phyloP scores from a whole-genome alignment of 2,888 invertebrate species.

The Ormyrus rosae region DNA sequence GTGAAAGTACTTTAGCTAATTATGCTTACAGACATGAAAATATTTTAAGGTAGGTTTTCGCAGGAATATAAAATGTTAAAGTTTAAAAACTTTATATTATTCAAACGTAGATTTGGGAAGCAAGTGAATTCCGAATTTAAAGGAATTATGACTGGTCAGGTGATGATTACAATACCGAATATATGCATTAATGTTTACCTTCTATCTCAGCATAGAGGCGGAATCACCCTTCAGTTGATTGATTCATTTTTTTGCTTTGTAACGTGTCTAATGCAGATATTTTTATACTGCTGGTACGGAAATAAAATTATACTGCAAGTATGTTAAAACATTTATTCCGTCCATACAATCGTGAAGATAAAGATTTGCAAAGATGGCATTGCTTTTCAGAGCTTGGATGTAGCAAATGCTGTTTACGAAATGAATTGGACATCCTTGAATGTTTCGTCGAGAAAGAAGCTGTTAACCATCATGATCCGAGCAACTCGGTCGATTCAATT shows the following conservation, averaged over 20 bases:
- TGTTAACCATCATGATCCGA: conserved; percentile 38
- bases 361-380: no score
- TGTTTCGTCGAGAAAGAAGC: conserved; percentile 13
- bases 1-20: not conserved
- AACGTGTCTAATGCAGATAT: conserved; percentile 47
- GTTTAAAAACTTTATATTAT: not conserved
- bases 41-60: conserved; percentile 28
- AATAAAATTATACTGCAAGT: conserved; percentile 46
- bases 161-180: conserved; percentile 47
- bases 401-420: conserved; percentile 20
- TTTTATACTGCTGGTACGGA: conserved; percentile 54
- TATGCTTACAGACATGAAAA: conserved; percentile 31
- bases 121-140: conserved; percentile 34
- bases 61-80: no score
- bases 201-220: conserved; percentile 33
- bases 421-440: conserved; percentile 33
- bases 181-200: conserved; percentile 52
- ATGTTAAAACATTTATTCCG: not conserved
- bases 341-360: no score
- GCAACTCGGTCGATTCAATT: conserved; percentile 28
- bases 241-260: conserved; percentile 34
- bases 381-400: conserved; percentile 34
- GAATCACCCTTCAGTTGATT: conserved; percentile 15
- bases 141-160: conserved; percentile 41
- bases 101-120: conserved; percentile 27